These are phyloP conservation scores for Muntiacus reevesi DNA, from an alignment of 2,113 vertebrate genomes.

Conservation along the genomic window DNA sequence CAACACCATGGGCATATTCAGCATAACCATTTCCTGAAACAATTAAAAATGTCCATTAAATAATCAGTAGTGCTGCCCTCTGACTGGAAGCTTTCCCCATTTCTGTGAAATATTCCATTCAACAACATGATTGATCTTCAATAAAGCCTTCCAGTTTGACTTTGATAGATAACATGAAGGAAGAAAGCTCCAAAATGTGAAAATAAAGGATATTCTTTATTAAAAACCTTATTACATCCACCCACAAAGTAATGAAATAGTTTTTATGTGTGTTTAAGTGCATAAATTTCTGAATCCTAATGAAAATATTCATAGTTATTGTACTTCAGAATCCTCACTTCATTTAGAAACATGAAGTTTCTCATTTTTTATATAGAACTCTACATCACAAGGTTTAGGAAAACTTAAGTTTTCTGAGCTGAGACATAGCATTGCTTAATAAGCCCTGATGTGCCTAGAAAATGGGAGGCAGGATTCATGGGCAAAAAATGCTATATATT, in stretches of 20 bases:
- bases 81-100: background rate
- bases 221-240: background rate
- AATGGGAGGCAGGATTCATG: background rate
- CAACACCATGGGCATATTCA: background rate
- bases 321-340: background rate
- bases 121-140: background rate
- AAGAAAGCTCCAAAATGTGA: background rate
- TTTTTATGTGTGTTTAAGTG: background rate
- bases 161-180: background rate
- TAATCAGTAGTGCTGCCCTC: background rate
- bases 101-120: constrained; percentile 8
- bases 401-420: background rate
- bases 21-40: constrained; percentile 1
- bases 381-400: background rate
- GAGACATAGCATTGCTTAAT: background rate
- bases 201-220: background rate
- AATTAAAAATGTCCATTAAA: background rate
- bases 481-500: background rate
- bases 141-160: background rate
- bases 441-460: background rate
- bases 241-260: background rate
- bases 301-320: background rate
- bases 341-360: background rate
- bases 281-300: background rate
- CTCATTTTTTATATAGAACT: background rate